Conservation (phyloP, 2,888 invertebrate species). For the Leucophora obtusa region DNA sequence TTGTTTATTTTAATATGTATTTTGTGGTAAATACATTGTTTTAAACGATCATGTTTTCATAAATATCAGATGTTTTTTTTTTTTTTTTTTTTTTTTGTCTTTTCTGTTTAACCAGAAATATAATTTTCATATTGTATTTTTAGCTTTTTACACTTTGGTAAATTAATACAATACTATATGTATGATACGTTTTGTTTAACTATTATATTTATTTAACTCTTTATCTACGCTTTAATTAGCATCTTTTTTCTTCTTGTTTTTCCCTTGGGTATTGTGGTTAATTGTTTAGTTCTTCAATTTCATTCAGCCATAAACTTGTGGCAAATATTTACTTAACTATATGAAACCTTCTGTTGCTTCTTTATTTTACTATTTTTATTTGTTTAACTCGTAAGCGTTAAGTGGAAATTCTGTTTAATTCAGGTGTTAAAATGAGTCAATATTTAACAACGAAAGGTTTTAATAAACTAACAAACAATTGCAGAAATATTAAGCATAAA, state of each 20-base stretch:
- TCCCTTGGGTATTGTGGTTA: slow-evolving; percentile 45
- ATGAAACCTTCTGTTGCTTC: background rate
- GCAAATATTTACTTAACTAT: slow-evolving; percentile 56
- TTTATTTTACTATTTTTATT: background rate
- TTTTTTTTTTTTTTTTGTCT: background rate
- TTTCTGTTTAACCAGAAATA: background rate
- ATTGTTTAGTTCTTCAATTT: slow-evolving; percentile 55
- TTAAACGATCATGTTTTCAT: background rate
- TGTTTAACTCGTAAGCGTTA: slow-evolving; percentile 25
- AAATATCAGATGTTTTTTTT: background rate
- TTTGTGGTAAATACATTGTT: too few relatives aligned
- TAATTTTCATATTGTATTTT: background rate
- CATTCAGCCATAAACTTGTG: slow-evolving; percentile 54
- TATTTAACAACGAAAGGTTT: slow-evolving; percentile 57
- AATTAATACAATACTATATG: slow-evolving; percentile 41
- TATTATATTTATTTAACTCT: slow-evolving; percentile 28
- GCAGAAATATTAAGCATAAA: slow-evolving; percentile 28
- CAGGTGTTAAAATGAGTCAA: slow-evolving; percentile 64
- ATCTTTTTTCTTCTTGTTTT: slow-evolving; percentile 36
- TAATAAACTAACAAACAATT: slow-evolving; percentile 4
- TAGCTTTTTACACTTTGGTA: slow-evolving; percentile 37
- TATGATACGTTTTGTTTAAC: slow-evolving; percentile 11
- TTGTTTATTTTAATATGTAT: too few relatives aligned
- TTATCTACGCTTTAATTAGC: slow-evolving; percentile 58
- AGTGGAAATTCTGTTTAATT: slow-evolving; percentile 63